Conservation (phyloP, 1,140 invertebrate species). For the Drosophila aff. region DNA sequence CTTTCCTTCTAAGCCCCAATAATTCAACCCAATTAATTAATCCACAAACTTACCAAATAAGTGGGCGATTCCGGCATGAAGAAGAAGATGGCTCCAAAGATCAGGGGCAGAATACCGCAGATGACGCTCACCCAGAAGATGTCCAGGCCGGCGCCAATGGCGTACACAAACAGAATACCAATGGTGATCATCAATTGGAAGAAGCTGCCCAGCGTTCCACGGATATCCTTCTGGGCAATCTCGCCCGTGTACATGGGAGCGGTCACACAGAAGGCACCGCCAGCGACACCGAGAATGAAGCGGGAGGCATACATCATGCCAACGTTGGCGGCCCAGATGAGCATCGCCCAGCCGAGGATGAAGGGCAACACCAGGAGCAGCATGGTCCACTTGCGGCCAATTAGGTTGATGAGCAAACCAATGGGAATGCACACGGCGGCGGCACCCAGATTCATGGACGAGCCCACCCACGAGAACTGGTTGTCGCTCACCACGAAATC, state of each 20-base stretch:
- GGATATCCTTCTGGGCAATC: conserved; percentile 91
- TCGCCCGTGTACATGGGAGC: conserved; percentile 93
- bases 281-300: conserved; percentile 90
- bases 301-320: conserved; percentile 90
- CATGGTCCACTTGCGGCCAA: conserved; percentile 92
- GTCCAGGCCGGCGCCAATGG: conserved; percentile 87
- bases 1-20: too few relatives aligned
- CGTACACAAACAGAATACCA: conserved; percentile 90
- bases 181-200: conserved; percentile 92
- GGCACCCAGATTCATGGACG: conserved; percentile 90
- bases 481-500: conserved; percentile 85
- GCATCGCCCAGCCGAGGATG: conserved; percentile 90
- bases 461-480: conserved; percentile 90
- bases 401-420: conserved; percentile 90
- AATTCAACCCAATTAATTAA: background rate
- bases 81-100: conserved; percentile 89
- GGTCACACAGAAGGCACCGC: conserved; percentile 91
- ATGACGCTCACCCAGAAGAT: conserved; percentile 89
- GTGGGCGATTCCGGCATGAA: conserved; percentile 93
- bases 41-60: conserved; percentile 83
- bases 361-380: conserved; percentile 90
- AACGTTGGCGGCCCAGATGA: conserved; percentile 89
- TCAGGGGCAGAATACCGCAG: conserved; percentile 88
- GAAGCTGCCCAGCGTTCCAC: conserved; percentile 92
- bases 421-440: conserved; percentile 90